Percentiles rank a stretch among this genome's conserved stretches.
Evolutionary conservation across 2,888 invertebrate species (phyloP).

Genomic region (Drosophila kambysellisi): DNA sequence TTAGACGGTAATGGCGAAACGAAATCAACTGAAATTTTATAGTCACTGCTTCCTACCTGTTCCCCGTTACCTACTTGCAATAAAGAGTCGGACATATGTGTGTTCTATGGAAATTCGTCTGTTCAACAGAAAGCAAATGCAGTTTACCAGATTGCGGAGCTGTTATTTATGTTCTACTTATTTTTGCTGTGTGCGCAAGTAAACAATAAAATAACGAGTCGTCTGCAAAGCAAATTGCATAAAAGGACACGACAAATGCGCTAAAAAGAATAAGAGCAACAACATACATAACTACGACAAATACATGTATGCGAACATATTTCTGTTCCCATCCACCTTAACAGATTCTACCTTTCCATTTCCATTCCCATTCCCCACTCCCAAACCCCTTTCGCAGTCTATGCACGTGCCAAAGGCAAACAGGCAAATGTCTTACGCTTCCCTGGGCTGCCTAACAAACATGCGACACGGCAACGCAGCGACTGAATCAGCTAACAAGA

Average conservation of each 20-base stretch:
- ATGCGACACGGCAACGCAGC: constrained; percentile 49
- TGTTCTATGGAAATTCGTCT: constrained; percentile 14
- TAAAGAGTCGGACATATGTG: not conserved
- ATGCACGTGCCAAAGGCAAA: constrained; percentile 67
- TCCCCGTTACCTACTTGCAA: not conserved
- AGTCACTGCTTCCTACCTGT: constrained; percentile 1
- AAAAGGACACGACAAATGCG: constrained; percentile 47
- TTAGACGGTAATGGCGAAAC: constrained; percentile 38
- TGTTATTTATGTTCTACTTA: constrained; percentile 67
- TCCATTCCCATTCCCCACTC: not conserved
- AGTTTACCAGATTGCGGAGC: constrained; percentile 38
- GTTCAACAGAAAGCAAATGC: constrained; percentile 35
- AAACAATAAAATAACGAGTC: constrained; percentile 78
- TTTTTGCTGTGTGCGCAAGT: constrained; percentile 61
- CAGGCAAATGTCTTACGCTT: constrained; percentile 76
- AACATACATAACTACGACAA: constrained; percentile 48
- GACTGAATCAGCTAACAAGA: constrained; percentile 69
- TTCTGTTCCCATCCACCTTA: constrained; percentile 6
- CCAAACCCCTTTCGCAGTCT: constrained; percentile 6
- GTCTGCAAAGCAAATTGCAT: constrained; percentile 76
- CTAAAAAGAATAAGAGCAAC: constrained; percentile 53
- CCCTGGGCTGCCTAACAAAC: constrained; percentile 72
- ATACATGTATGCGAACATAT: constrained; percentile 8
- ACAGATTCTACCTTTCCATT: not conserved
- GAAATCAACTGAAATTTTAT: constrained; percentile 46